Conservation (phyloP, 1,140 invertebrate species). For the Thaumatotibia leucotreta region DNA sequence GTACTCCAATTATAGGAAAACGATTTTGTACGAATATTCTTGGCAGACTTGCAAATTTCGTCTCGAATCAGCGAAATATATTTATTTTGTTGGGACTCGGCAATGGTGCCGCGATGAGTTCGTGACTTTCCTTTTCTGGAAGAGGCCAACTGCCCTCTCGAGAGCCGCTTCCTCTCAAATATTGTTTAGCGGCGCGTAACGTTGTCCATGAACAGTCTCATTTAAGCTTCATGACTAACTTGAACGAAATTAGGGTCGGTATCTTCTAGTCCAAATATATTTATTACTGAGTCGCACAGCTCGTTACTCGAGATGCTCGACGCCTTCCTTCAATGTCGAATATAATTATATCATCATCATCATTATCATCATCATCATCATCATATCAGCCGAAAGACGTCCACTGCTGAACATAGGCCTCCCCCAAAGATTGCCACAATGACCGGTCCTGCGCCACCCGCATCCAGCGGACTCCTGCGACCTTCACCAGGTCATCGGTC, state of each 20-base stretch:
- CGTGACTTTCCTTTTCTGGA: constrained; percentile 47
- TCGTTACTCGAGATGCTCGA: background rate
- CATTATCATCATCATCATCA: too few species aligned
- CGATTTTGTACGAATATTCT: constrained; percentile 75
- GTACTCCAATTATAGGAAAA: constrained; percentile 76
- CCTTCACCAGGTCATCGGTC: too few species aligned
- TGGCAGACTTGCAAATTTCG: constrained; percentile 75
- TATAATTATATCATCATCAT: too few species aligned
- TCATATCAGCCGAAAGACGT: too few species aligned
- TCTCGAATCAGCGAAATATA: constrained; percentile 71
- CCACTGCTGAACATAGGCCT: too few species aligned
- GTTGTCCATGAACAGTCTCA: constrained; percentile 7
- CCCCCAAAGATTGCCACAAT: too few species aligned
- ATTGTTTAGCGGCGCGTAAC: constrained; percentile 13
- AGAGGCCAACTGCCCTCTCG: constrained; percentile 27
- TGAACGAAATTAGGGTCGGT: background rate
- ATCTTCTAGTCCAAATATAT: background rate
- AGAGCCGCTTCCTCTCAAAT: constrained; percentile 11
- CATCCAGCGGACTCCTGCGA: too few species aligned
- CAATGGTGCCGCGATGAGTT: constrained; percentile 49
- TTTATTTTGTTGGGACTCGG: constrained; percentile 66
- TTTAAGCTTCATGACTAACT: constrained; percentile 1
- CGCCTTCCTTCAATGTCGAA: background rate
- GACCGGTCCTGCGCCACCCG: too few species aligned
- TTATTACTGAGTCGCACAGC: background rate